These are phyloP conservation scores for Nebria brevicollis DNA, from an alignment of 2,888 invertebrate genomes.

Conservation along the genomic window DNA sequence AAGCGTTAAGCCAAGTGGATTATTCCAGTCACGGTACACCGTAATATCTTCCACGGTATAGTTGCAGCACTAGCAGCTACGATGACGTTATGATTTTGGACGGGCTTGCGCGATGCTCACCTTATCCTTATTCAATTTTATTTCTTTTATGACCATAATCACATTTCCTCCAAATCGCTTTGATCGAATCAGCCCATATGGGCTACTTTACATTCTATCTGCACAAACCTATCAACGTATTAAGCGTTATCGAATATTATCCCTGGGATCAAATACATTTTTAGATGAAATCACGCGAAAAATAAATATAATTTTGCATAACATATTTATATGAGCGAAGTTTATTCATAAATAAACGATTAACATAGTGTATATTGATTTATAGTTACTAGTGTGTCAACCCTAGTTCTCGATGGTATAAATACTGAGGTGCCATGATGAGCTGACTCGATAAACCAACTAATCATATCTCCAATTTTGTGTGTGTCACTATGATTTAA, in stretches of 20 bases:
- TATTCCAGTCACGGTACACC: neutral
- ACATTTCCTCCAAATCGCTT: neutral
- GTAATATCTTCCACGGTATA: neutral
- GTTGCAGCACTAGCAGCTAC: neutral
- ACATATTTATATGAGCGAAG: neutral
- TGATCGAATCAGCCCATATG: neutral
- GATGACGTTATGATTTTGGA: neutral
- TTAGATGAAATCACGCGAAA: neutral
- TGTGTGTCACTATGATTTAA: neutral
- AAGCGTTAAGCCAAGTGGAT: neutral
- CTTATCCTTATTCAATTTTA: neutral
- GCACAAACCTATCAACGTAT: neutral
- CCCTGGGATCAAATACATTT: neutral
- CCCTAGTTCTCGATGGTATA: neutral
- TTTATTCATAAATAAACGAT: neutral
- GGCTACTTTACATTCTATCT: neutral
- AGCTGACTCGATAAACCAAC: neutral
- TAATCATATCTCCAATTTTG: neutral
- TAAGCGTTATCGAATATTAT: neutral
- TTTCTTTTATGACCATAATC: neutral
- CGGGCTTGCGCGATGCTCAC: neutral
- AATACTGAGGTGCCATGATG: neutral
- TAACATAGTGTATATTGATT: neutral
- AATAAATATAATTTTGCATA: neutral
- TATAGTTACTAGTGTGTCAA: neutral